Evolutionary conservation across 2,113 vertebrate species (phyloP).

Genomic region (Strix uralensis): DNA sequence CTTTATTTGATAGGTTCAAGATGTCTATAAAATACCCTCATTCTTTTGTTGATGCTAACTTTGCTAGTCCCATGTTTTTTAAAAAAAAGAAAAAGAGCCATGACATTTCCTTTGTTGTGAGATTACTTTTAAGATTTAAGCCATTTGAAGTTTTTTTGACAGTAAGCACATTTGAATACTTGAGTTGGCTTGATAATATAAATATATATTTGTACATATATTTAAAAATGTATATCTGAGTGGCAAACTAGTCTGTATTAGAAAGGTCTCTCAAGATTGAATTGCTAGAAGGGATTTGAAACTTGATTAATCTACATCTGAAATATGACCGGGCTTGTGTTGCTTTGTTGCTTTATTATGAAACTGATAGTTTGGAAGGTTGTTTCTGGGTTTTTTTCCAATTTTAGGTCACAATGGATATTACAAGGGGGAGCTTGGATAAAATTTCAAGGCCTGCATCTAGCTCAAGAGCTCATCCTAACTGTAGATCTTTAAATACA

Average conservation of each 20-base stretch:
- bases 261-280: neutral
- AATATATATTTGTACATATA: neutral
- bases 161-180: neutral
- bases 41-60: neutral
- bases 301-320: neutral
- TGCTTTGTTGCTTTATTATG: neutral
- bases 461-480: conserved; percentile 59
- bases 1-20: neutral
- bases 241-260: neutral
- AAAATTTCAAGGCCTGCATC: conserved; percentile 79
- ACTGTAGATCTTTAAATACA: conserved; percentile 67
- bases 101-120: neutral
- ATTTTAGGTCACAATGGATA: conserved; percentile 75
- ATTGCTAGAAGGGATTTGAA: neutral
- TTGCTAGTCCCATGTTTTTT: neutral
- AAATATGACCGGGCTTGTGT: neutral
- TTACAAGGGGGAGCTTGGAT: conserved; percentile 77
- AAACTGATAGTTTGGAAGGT: neutral
- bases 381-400: neutral
- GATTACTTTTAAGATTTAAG: neutral
- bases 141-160: neutral
- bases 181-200: neutral
- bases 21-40: neutral
- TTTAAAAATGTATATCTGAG: neutral
- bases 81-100: neutral